Evolutionary conservation across 2,888 invertebrate species (phyloP), one percentile per base, ranked within the genome.

Genomic region (Cataglyphis albicans): DNA sequence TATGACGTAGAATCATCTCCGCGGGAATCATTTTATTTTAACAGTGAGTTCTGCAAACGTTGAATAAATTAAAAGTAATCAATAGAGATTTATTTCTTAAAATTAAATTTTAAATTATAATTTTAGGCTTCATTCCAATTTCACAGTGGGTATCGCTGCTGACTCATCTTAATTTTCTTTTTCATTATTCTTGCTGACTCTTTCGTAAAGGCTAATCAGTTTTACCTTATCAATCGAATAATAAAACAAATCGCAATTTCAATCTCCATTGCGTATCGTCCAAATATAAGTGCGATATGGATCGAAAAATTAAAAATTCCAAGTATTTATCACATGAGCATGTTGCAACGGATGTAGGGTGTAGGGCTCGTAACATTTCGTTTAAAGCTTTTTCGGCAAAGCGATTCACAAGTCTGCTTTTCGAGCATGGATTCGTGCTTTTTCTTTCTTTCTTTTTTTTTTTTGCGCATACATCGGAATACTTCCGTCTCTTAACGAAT

Each of bases 401-500:
- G 38, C 67, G 6, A 57, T 76, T 67, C 55, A 48, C 57, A 57
- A 29, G 15, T 41, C 55, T 41, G 15, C 21, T 72, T 72, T 32
- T 82, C 70, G 52, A 75, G 80, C 75, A 76, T 67, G 74, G 63
- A 44, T 65, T 81, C 68, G 52, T 74, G 29, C 70, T 21, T 21
- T 21, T 21, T 21, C 21, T 21, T 21, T 21, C 21, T 21, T 82
- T 59, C 59, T 75, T 80, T 29, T 9, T 67, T 38, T 6, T 64
- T 35, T 12, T 73, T 29, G 48, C 61, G 38, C 44, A 57, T 81
- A 25, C 35, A 18, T 73, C 48, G 64, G 63, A 85, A 81, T 80
- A 68, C 78, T 84, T 80, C 73, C 84, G 67, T 68, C 68, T 83
- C 2, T 68, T 85, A 89, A 80, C 10, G 44, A 80, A 35, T 25